Evolutionary conservation across 2,888 invertebrate species (phyloP), one percentile per base, ranked within the genome.

Genomic region (Electrophaes corylata): DNA sequence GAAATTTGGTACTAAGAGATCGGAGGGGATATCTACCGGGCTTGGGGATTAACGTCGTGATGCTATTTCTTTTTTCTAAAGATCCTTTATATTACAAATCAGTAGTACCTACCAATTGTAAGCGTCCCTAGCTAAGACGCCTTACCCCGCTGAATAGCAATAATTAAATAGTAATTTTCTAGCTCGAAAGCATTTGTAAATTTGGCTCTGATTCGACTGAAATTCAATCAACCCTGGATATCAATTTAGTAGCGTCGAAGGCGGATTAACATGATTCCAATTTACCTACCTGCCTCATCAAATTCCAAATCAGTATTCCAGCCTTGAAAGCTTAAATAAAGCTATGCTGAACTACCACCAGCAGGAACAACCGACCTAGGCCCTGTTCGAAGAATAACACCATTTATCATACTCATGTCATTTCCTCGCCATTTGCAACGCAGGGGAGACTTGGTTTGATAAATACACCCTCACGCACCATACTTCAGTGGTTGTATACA

Each of bases 221-320:
- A 51, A 55, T 55, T 55, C 55, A 60, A 60, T 55, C 55, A 55
- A 20, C 37, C 50, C 33, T 49, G 23, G 47, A 51, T 53, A 49
- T 55, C 59, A 60, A 51, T 60, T 60, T 54, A 51, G 55, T 51
- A 43, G 45, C 45, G 46, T 12, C 47, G 43, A 50, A 40, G 51
- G 40, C 29, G 45, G 43, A 60, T 60, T 60, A 55, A 60, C 59
- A 60, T 60, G 59, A 60, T 60, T 60, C 59, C 59, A 60, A 60
- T 60, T 60, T 60, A 60, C 59, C 59, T 51, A 60, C 59, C 59
- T 60, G 59, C 59, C 59, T 60, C 55, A 64, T 58, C 58, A 58
- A 60, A 61, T 56, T 57, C 52, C 52, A 51, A 59, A 55, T 60
- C 57, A 60, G 56, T 55, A 60, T 60, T 60, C 59, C 50, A 47